Conservation (phyloP, 2,113 vertebrate genomes). For the Otocyon megalotis region DNA sequence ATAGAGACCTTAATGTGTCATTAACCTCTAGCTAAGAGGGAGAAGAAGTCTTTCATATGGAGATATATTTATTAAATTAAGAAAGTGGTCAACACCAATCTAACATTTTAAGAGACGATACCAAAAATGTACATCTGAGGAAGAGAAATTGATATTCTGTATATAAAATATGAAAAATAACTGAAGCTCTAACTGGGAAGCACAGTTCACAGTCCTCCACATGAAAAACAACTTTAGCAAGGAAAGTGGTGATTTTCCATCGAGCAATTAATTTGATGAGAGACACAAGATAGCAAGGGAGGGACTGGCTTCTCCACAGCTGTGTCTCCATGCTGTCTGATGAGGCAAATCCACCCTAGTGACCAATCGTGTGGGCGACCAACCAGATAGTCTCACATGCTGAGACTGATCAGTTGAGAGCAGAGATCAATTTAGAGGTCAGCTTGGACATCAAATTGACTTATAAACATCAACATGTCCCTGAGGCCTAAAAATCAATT, state of each 20-base stretch:
- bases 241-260: not conserved
- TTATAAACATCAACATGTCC: not conserved
- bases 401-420: not conserved
- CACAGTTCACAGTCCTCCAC: not conserved
- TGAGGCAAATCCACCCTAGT: not conserved
- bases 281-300: not conserved
- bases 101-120: not conserved
- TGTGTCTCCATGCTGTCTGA: not conserved
- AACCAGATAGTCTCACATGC: not conserved
- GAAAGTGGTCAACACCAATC: constrained; percentile 19
- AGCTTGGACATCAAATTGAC: not conserved
- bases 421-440: not conserved
- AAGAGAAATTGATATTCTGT: not conserved
- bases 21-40: not conserved
- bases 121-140: not conserved
- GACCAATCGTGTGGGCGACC: not conserved
- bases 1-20: not conserved
- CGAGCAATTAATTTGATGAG: not conserved
- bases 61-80: not conserved
- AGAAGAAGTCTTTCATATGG: not conserved
- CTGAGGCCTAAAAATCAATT: not conserved
- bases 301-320: not conserved
- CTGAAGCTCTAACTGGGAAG: not conserved
- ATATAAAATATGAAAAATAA: not conserved
- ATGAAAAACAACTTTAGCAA: not conserved